Conservation (phyloP, 2,113 vertebrate genomes). For the Mus spicilegus region DNA sequence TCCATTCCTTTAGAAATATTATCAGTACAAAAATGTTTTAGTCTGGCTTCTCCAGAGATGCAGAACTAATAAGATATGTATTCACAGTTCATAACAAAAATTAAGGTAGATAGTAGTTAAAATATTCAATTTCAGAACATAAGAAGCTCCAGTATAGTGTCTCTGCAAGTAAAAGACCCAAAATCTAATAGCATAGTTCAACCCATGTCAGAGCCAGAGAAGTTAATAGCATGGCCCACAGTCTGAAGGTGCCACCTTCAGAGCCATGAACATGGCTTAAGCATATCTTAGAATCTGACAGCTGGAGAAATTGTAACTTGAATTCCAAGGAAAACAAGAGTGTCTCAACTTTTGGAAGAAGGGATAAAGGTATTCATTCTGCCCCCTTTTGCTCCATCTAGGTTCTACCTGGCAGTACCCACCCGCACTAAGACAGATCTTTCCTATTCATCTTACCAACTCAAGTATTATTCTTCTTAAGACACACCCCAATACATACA, state of each 20-base stretch:
- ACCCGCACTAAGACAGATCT: not conserved
- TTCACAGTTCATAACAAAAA: not conserved
- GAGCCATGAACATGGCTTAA: too few relatives aligned
- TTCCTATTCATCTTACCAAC: not conserved
- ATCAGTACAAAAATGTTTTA: not conserved
- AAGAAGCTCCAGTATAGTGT: not conserved
- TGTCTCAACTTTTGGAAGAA: not conserved
- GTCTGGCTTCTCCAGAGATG: not conserved
- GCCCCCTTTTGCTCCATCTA: not conserved
- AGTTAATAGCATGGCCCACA: not conserved
- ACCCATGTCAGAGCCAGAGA: not conserved
- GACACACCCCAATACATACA: too few relatives aligned
- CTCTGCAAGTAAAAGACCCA: not conserved
- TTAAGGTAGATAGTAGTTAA: not conserved
- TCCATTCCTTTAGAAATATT: not conserved
- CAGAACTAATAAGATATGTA: not conserved
- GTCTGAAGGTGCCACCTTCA: not conserved
- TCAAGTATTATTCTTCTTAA: not conserved
- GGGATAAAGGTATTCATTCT: not conserved
- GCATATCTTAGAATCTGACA: not conserved
- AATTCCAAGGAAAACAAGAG: not conserved
- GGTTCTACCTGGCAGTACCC: not conserved
- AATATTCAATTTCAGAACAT: not conserved
- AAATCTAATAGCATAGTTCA: not conserved
- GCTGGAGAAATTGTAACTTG: not conserved